Percentiles rank a stretch among this genome's conserved stretches.
Evolutionary conservation across 2,113 vertebrate genomes (phyloP).

Genomic region (Eptatretus burgeri): DNA sequence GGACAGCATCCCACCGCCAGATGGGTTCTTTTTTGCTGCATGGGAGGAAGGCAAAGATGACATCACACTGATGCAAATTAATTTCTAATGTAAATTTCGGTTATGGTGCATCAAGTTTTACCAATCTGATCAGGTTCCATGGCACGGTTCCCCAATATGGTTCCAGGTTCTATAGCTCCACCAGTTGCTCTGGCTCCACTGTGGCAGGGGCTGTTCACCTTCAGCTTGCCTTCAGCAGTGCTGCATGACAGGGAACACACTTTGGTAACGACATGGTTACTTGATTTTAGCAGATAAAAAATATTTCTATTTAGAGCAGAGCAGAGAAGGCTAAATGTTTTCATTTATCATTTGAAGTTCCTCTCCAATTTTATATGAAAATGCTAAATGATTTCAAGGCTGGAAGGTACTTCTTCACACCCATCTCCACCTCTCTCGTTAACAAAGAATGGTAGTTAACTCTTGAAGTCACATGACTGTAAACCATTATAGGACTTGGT

Average conservation of each 20-base stretch:
- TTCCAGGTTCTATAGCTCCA: conserved; percentile 10
- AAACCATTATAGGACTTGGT: no score
- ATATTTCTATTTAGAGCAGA: no score
- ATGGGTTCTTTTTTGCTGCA: conserved; percentile 28
- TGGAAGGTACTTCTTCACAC: no score
- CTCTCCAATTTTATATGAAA: no score
- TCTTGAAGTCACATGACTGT: no score
- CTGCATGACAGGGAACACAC: conserved; percentile 13
- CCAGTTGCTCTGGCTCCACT: conserved; percentile 17
- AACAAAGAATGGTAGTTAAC: no score
- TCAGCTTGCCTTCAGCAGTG: conserved; percentile 31
- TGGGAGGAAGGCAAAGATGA: conserved; percentile 5
- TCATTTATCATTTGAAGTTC: no score
- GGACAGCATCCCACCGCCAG: conserved; percentile 21
- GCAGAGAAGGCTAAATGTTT: not conserved
- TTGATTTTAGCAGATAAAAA: conserved; percentile 7
- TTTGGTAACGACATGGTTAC: not conserved
- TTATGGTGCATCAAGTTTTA: conserved; percentile 15
- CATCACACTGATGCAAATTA: not conserved
- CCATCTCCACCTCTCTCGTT: no score
- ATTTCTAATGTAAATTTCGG: not conserved
- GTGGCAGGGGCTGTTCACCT: conserved; percentile 43
- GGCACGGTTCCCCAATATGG: conserved; percentile 19
- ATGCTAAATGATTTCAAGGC: no score
- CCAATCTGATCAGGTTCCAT: conserved; percentile 32